Conservation (phyloP, 2,113 vertebrate genomes). For the Machaerirhynchus nigripectus region DNA sequence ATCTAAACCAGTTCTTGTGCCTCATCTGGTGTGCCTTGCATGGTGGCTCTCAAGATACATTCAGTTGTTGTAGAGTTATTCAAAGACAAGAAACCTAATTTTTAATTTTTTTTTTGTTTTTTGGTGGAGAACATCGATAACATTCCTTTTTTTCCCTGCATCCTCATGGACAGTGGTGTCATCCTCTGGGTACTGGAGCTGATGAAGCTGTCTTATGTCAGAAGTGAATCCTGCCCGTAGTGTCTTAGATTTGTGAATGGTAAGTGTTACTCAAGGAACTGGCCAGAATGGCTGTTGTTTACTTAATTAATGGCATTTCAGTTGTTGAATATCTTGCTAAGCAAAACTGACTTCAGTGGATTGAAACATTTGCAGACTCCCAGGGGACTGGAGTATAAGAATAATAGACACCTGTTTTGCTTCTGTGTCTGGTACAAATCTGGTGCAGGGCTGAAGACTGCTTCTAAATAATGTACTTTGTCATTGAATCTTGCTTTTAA, state of each 20-base stretch:
- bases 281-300: neutral
- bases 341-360: neutral
- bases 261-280: conserved; percentile 13
- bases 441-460: neutral
- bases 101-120: neutral
- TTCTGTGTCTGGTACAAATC: neutral
- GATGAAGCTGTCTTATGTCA: neutral
- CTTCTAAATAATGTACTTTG: neutral
- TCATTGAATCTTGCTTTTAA: neutral
- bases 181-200: neutral
- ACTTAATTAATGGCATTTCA: neutral
- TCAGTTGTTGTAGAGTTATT: neutral
- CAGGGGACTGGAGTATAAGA: neutral
- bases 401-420: neutral
- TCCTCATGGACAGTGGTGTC: neutral
- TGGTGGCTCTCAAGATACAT: neutral
- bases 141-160: neutral
- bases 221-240: neutral
- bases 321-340: neutral
- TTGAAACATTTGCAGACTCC: neutral
- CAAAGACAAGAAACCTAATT: neutral
- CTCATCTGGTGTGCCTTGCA: neutral
- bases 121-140: neutral
- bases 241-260: conserved; percentile 18
- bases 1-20: neutral